phyloP scores from a whole-genome alignment of 2,888 invertebrate species.

The Plebejus argus region DNA sequence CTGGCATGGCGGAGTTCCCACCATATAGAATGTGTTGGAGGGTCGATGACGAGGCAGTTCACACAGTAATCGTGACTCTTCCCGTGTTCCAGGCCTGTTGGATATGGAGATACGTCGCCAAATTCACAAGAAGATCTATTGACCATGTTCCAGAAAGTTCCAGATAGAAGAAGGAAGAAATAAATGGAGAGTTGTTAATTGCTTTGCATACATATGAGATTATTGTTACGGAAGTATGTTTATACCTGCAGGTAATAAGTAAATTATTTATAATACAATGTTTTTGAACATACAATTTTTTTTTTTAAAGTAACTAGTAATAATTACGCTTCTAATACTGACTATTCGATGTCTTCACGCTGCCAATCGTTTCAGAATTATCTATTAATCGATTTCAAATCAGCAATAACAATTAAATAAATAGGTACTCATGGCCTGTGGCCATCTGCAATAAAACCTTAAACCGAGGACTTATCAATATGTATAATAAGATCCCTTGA shows the following conservation, averaged over 20 bases:
- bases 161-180: background rate
- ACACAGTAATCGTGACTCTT: conserved; percentile 23
- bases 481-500: conserved; percentile 26
- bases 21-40: background rate
- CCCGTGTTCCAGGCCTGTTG: conserved; percentile 2
- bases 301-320: too few species aligned
- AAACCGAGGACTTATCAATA: conserved; percentile 2
- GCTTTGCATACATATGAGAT: background rate
- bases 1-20: conserved; percentile 11
- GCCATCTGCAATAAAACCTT: background rate
- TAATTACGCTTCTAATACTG: too few species aligned
- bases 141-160: background rate
- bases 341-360: background rate
- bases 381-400: background rate
- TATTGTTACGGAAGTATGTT: background rate
- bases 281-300: too few species aligned
- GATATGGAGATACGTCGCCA: background rate
- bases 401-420: background rate
- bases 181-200: background rate
- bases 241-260: background rate
- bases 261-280: too few species aligned
- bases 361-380: background rate
- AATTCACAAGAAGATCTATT: background rate
- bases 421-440: background rate
- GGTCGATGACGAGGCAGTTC: conserved; percentile 24